Evolutionary conservation across 2,888 invertebrate genomes (phyloP).

Genomic region (Andrena haemorrhoa): DNA sequence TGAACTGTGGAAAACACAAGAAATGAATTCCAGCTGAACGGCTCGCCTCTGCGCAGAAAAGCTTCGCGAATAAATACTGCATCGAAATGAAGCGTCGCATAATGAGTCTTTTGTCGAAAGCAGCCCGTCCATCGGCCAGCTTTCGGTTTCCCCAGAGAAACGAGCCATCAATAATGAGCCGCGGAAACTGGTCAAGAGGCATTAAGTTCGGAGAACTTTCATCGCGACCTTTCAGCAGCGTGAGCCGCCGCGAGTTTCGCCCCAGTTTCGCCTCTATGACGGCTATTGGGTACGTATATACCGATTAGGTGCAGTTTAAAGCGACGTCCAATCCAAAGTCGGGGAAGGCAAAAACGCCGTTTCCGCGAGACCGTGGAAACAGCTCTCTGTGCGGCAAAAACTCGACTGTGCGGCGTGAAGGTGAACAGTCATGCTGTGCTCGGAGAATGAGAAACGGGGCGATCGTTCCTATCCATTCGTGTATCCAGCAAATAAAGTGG

Average conservation of each 20-base stretch:
- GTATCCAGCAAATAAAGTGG: neutral
- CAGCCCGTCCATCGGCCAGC: neutral
- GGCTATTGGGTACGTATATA: slow-evolving; percentile 42
- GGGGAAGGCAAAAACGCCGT: neutral
- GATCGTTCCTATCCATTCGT: neutral
- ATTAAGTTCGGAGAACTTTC: slow-evolving; percentile 46
- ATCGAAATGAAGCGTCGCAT: neutral
- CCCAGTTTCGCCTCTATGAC: slow-evolving; percentile 42
- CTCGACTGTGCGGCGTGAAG: too few species aligned
- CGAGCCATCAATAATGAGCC: slow-evolving; percentile 50
- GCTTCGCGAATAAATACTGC: neutral
- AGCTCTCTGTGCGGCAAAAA: too few species aligned
- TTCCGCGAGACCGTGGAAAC: neutral
- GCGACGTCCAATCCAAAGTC: neutral
- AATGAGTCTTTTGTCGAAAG: slow-evolving; percentile 6
- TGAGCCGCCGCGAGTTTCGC: slow-evolving; percentile 15
- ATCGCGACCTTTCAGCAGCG: slow-evolving; percentile 10
- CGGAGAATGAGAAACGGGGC: too few species aligned
- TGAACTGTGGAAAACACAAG: neutral
- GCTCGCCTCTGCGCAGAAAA: too few species aligned
- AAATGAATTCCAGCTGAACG: neutral
- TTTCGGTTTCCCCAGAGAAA: slow-evolving; percentile 20
- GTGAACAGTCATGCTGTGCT: too few species aligned
- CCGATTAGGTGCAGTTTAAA: slow-evolving; percentile 46
- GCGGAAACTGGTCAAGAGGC: slow-evolving; percentile 46